Percentiles rank a stretch among this genome's conserved stretches.
Conservation (phyloP, 2,888 invertebrate genomes). For the Tolmerus cingulatus region DNA sequence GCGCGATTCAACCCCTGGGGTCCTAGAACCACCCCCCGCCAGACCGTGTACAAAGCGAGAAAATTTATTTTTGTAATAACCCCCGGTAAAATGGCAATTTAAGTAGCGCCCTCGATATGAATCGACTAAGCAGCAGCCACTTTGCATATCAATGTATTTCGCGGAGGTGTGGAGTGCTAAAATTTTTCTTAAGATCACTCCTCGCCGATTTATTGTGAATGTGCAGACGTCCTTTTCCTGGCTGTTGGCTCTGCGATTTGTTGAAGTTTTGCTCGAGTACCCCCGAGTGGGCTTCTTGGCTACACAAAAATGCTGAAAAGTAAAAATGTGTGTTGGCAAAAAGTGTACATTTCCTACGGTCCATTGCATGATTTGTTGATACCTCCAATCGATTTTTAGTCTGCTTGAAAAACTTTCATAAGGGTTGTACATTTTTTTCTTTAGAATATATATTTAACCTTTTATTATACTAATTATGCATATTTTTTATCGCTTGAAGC, state of each 20-base stretch:
- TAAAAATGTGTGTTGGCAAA: conserved; percentile 29
- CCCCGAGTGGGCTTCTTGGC: background rate
- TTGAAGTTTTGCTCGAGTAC: background rate
- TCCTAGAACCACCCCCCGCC: background rate
- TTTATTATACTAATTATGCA: background rate
- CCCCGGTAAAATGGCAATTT: conserved; percentile 34
- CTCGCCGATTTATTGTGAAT: conserved; percentile 10
- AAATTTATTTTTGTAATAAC: conserved; percentile 35
- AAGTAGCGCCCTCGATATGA: conserved; percentile 36
- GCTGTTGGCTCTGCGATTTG: background rate
- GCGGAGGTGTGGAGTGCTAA: conserved; percentile 4
- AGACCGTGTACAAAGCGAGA: background rate
- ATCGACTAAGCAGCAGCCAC: conserved; percentile 30
- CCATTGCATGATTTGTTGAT: background rate
- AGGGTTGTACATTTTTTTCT: background rate
- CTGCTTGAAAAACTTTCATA: background rate
- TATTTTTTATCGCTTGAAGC: too few relatives aligned
- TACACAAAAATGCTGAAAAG: conserved; percentile 17
- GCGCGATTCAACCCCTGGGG: background rate
- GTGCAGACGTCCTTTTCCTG: conserved; percentile 6
- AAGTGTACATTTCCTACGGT: background rate
- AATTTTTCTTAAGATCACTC: conserved; percentile 25
- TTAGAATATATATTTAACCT: background rate
- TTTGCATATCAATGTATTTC: conserved; percentile 37
- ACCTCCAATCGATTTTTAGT: background rate